These are phyloP conservation scores for Alosa alosa DNA, from an alignment of 2,113 vertebrate genomes.

Conservation along the genomic window DNA sequence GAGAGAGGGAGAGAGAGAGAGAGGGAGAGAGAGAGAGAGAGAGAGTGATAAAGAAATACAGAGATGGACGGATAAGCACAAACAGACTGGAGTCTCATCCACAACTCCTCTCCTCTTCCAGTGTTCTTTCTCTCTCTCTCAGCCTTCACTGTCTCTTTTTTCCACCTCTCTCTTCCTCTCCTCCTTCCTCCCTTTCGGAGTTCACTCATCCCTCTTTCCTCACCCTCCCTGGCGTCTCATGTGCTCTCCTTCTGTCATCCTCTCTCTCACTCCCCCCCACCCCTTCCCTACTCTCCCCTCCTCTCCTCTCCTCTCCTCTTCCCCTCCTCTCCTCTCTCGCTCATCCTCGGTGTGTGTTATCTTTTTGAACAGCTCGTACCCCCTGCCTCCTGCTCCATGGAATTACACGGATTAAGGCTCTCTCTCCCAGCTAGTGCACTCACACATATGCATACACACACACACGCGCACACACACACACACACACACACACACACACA, in stretches of 20 bases:
- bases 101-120: slow-evolving; percentile 50
- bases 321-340: slow-evolving; percentile 25
- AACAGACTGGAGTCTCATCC: slow-evolving; percentile 64
- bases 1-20: slow-evolving; percentile 39
- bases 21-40: slow-evolving; percentile 29
- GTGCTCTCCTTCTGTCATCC: slow-evolving; percentile 42
- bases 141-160: slow-evolving; percentile 48
- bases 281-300: slow-evolving; percentile 15
- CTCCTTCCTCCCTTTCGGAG: slow-evolving; percentile 33
- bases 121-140: slow-evolving; percentile 28
- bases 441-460: slow-evolving; percentile 27
- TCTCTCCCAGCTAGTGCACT: slow-evolving; percentile 26
- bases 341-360: slow-evolving; percentile 29
- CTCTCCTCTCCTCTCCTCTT: slow-evolving; percentile 20
- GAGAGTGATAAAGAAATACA: slow-evolving; percentile 48
- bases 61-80: slow-evolving; percentile 52
- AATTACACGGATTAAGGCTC: slow-evolving; percentile 52
- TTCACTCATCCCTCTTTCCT: slow-evolving; percentile 8
- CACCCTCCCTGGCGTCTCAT: slow-evolving; percentile 24
- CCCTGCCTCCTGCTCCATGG: slow-evolving; percentile 49
- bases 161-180: slow-evolving; percentile 33
- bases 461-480: slow-evolving; percentile 3
- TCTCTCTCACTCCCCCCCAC: slow-evolving; percentile 10
- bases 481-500: neutral
- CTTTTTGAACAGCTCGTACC: slow-evolving; percentile 45